Percentiles rank a stretch among this genome's conserved stretches.
phyloP scores from a whole-genome alignment of 2,797 vertebrate genomes.

The Remorina albescens region DNA sequence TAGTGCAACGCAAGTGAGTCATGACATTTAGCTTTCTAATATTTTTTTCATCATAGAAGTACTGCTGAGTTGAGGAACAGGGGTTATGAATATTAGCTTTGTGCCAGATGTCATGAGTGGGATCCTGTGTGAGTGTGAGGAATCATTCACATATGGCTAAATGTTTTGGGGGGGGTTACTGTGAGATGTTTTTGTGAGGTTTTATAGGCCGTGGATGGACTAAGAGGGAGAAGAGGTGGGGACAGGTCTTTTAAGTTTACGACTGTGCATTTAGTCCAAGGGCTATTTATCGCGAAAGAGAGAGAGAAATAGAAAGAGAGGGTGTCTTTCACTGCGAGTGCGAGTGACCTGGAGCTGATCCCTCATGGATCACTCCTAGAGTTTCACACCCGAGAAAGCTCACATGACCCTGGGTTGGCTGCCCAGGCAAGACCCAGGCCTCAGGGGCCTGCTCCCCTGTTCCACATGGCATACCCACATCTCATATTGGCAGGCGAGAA shows the following conservation, averaged over 20 bases:
- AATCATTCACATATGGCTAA: constrained; percentile 84
- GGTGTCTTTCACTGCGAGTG: constrained; percentile 79
- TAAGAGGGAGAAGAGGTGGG: constrained; percentile 76
- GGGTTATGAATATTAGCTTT: constrained; percentile 75
- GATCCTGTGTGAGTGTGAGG: constrained; percentile 53
- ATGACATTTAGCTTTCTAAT: constrained; percentile 77
- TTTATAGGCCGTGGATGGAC: constrained; percentile 88
- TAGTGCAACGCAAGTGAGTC: constrained; percentile 54
- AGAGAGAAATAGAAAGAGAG: background rate
- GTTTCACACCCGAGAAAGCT: constrained; percentile 92
- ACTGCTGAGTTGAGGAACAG: constrained; percentile 42
- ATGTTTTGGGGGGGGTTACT: constrained; percentile 88
- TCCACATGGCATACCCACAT: constrained; percentile 83
- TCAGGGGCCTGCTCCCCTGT: constrained; percentile 89
- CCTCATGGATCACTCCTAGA: constrained; percentile 86
- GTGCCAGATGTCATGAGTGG: constrained; percentile 69
- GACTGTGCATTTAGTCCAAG: constrained; percentile 84
- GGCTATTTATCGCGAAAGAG: constrained; percentile 81
- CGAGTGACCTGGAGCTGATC: constrained; percentile 92
- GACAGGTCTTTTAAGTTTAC: constrained; percentile 81
- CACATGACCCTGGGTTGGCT: constrained; percentile 87
- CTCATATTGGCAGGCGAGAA: constrained; percentile 67
- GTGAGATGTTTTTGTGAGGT: constrained; percentile 89
- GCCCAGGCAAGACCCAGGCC: constrained; percentile 90
- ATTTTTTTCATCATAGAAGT: constrained; percentile 36